Conservation (phyloP, 2,888 invertebrate species). For the Ichneumoninae sp. region DNA sequence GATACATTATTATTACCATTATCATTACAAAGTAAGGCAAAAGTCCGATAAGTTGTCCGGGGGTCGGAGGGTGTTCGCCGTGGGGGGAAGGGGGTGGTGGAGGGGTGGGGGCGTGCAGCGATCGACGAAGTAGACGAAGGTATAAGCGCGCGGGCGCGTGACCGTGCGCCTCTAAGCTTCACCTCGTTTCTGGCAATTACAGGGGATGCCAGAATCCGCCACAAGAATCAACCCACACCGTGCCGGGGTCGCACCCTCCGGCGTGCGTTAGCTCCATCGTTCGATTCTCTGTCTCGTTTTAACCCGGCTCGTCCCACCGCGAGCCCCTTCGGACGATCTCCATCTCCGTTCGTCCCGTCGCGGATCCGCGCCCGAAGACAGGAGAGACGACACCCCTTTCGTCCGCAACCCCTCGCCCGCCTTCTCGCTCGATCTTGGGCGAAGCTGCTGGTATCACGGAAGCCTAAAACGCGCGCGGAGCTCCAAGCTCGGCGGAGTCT, state of each 20-base stretch:
- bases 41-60: conserved; percentile 23
- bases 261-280: conserved; percentile 63
- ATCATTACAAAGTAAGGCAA: neutral
- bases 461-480: conserved; percentile 65
- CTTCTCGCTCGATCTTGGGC: conserved; percentile 11
- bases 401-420: neutral
- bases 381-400: conserved; percentile 1
- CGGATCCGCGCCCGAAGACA: conserved; percentile 24
- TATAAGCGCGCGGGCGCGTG: conserved; percentile 41
- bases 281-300: conserved; percentile 46
- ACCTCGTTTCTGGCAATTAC: conserved; percentile 83
- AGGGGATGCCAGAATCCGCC: conserved; percentile 82
- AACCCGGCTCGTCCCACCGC: conserved; percentile 32
- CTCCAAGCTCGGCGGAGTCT: conserved; percentile 60
- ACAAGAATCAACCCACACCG: conserved; percentile 82
- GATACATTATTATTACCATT: neutral
- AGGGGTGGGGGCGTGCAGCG: conserved; percentile 7
- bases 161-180: conserved; percentile 76
- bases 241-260: conserved; percentile 66
- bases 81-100: too few relatives aligned
- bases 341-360: conserved; percentile 24
- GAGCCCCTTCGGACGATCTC: conserved; percentile 32
- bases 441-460: conserved; percentile 62
- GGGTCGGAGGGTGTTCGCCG: too few relatives aligned
- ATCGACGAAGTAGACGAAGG: conserved; percentile 23